Base-by-base conservation (phyloP, 2,113 vertebrate genomes). In the Melanerpes formicivorus region DNA sequence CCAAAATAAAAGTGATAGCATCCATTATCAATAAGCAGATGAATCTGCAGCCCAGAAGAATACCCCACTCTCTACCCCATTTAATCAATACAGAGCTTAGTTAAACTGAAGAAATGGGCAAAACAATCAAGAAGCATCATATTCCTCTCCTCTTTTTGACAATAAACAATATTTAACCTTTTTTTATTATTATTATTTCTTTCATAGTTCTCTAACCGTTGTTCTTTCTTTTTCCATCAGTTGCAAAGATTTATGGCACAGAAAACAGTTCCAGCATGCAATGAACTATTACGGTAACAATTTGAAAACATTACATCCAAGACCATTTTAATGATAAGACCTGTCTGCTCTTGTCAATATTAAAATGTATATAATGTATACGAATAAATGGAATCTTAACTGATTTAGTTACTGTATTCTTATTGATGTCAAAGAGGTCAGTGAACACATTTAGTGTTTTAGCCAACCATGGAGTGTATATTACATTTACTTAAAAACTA, bases 321-420 rank as follows among this genome's bases (percentile, higher is more conserved):
- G 86, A 88, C 60, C 69, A 82, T 82, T 80, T 62, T 90, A 90
- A 90, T 66, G 50, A 63, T 89, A 87, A 91, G 46, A 85, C 29
- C 23, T 88, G 79, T 82, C 90, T 80, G 87, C 75, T 73, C 81
- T 71, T 87, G 52, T 89, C 79, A 58, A 48, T 93, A 90, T 95
- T 82, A 75, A 92, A 94, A 91, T 60, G 40, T 48, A 83, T 74
- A 37, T 79, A 88, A 92, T 44, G n/a, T 25, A 69, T 85, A 80
- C 48, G 84, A 87, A 94, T 74, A 96, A 95, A 96, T 92, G 75
- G 54, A 95, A 87, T 54, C 89, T 71, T 89, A 90, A 94, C 75
- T 87, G 84, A 94, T 92, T 89, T 96, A 83, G 89, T 84, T 92
- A 93, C 93, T 87, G 48, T 37, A 13, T 74, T 82, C 60, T 82